Percentiles rank a stretch among this genome's conserved stretches.
phyloP scores from a whole-genome alignment of 2,797 vertebrate species.

The Diplodus sargus region DNA sequence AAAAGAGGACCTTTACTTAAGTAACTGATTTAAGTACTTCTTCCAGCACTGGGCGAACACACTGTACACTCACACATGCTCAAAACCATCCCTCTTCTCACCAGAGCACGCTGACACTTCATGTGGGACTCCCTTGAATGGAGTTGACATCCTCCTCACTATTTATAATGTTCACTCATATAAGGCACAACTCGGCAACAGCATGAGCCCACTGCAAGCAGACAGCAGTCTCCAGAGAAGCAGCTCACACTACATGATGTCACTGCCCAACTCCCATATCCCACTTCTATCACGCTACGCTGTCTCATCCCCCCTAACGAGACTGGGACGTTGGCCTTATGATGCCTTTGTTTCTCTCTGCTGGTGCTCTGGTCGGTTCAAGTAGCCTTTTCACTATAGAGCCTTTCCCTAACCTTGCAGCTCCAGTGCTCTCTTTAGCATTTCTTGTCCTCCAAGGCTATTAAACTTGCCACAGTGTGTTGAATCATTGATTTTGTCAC shows the following conservation, averaged over 20 bases:
- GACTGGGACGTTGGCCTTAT: slow-evolving; percentile 47
- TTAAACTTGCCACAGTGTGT: slow-evolving; percentile 71
- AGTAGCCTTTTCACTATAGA: slow-evolving; percentile 67
- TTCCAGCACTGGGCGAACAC: slow-evolving; percentile 6
- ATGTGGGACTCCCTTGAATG: slow-evolving; percentile 58
- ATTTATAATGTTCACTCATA: slow-evolving; percentile 72
- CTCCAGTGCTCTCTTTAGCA: slow-evolving; percentile 60
- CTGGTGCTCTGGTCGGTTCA: slow-evolving; percentile 30
- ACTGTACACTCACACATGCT: slow-evolving; percentile 22
- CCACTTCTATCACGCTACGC: slow-evolving; percentile 45
- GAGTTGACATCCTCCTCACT: slow-evolving; percentile 69
- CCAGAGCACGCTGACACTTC: slow-evolving; percentile 59
- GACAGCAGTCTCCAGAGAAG: slow-evolving; percentile 67
- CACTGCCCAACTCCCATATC: slow-evolving; percentile 46
- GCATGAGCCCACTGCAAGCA: slow-evolving; percentile 56
- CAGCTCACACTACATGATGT: slow-evolving; percentile 58
- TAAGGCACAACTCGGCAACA: slow-evolving; percentile 52
- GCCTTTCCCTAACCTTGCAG: slow-evolving; percentile 69
- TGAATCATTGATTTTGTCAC: slow-evolving; percentile 81
- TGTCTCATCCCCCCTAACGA: slow-evolving; percentile 53
- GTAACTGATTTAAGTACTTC: background rate
- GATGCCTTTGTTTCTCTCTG: slow-evolving; percentile 48
- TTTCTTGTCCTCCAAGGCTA: slow-evolving; percentile 65
- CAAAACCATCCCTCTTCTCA: slow-evolving; percentile 56
- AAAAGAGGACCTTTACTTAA: background rate